phyloP scores from a whole-genome alignment of 2,113 vertebrate genomes.

The Fulica atra region DNA sequence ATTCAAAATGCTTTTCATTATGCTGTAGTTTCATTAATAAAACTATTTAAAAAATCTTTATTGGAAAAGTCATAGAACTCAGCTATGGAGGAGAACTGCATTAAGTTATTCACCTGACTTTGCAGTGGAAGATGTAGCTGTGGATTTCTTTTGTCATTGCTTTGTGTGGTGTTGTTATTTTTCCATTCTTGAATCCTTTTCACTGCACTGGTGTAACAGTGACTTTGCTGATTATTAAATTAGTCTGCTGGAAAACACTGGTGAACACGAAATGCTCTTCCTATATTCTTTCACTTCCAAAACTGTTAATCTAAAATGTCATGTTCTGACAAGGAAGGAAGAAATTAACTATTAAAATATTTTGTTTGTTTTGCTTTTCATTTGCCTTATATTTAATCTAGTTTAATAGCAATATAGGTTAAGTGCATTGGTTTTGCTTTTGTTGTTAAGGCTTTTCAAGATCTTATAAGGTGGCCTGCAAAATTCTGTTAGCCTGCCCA shows the following conservation, averaged over 20 bases:
- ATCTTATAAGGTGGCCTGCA: background rate
- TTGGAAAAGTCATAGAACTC: background rate
- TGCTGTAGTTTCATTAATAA: background rate
- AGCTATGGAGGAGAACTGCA: background rate
- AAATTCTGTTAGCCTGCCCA: background rate
- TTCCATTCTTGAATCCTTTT: background rate
- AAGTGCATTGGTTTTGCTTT: background rate
- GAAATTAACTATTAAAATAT: background rate
- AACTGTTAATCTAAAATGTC: background rate
- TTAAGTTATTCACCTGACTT: background rate
- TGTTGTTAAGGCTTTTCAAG: background rate
- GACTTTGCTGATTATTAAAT: background rate
- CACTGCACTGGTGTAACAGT: background rate
- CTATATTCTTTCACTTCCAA: background rate
- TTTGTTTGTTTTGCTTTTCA: background rate
- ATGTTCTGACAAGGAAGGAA: background rate
- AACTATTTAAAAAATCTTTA: background rate
- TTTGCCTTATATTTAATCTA: background rate
- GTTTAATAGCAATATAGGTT: background rate
- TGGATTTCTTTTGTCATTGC: background rate
- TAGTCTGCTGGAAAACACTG: background rate
- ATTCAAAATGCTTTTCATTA: background rate
- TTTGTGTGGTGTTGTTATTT: background rate
- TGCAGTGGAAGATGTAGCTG: background rate
- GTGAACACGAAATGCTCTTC: background rate